These are phyloP conservation scores for Leptarthrus brevirostris DNA, from an alignment of 2,888 invertebrate genomes.

Conservation along the genomic window DNA sequence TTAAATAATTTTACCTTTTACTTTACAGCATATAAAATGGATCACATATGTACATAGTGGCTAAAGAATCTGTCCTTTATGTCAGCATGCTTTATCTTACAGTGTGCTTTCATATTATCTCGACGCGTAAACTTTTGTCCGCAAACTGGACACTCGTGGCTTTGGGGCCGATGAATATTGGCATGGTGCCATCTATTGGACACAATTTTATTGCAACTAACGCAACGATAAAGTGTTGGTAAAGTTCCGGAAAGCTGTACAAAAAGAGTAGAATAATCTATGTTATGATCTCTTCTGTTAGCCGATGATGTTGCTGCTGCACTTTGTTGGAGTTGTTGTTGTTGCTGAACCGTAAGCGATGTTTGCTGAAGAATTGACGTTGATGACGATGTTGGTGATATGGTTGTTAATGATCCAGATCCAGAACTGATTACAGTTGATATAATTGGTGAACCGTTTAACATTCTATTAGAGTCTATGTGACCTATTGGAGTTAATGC, in stretches of 20 bases:
- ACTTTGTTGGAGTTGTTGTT: conserved; percentile 55
- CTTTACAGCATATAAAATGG: conserved; percentile 62
- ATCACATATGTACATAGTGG: conserved; percentile 69
- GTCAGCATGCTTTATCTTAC: conserved; percentile 71
- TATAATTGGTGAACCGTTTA: conserved; percentile 55
- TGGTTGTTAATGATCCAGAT: conserved; percentile 54
- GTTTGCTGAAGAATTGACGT: conserved; percentile 41
- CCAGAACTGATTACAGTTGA: conserved; percentile 52
- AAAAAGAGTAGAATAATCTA: conserved; percentile 67
- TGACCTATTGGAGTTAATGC: conserved; percentile 52
- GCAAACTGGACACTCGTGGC: conserved; percentile 72
- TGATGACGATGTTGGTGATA: conserved; percentile 55
- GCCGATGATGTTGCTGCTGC: conserved; percentile 63
- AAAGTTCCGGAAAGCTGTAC: conserved; percentile 66
- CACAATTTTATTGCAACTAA: conserved; percentile 73
- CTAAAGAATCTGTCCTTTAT: conserved; percentile 68
- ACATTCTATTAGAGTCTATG: conserved; percentile 57
- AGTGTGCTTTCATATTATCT: conserved; percentile 75
- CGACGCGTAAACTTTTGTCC: conserved; percentile 73
- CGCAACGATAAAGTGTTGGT: conserved; percentile 70
- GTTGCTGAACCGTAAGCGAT: conserved; percentile 36
- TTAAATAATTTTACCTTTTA: conserved; percentile 6
- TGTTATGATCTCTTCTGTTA: conserved; percentile 67
- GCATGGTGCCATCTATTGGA: conserved; percentile 75
- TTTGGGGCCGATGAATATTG: conserved; percentile 72